Percentiles rank a stretch among this genome's conserved stretches.
These are phyloP conservation scores for Nesidiocoris tenuis DNA, from an alignment of 2,888 invertebrate genomes.

Conservation along the genomic window DNA sequence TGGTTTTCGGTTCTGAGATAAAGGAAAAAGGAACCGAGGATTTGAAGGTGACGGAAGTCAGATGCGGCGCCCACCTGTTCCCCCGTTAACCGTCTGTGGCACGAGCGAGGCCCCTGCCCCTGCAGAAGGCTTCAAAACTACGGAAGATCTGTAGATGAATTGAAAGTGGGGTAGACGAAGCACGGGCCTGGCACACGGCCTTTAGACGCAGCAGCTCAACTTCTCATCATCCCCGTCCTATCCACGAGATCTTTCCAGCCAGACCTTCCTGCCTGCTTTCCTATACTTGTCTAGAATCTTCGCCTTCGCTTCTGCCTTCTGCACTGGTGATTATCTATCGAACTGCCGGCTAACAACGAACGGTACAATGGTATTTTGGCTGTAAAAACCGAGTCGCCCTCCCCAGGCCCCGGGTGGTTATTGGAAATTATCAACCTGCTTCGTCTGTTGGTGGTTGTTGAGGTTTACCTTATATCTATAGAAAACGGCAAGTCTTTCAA, in stretches of 20 bases:
- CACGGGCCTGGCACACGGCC: not conserved
- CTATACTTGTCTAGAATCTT: not conserved
- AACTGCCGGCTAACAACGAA: not conserved
- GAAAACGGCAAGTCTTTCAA: not conserved
- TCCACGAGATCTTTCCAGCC: not conserved
- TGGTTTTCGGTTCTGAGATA: not conserved
- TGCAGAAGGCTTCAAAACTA: not conserved
- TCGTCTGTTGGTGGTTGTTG: not conserved
- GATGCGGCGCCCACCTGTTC: constrained; percentile 25
- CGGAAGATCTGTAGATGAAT: too few species aligned
- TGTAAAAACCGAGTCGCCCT: not conserved
- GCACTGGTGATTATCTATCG: not conserved
- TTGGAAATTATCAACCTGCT: not conserved
- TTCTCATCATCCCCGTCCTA: not conserved
- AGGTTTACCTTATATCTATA: not conserved
- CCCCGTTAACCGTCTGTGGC: constrained; percentile 38
- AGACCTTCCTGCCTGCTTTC: not conserved
- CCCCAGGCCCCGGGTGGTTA: not conserved
- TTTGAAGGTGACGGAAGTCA: constrained; percentile 39
- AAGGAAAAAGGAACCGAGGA: constrained; percentile 2
- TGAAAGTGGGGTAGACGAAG: not conserved
- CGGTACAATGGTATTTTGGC: not conserved
- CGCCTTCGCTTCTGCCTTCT: not conserved
- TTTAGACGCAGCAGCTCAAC: not conserved
- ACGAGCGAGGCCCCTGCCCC: constrained; percentile 5